Base-by-base conservation (phyloP, 2,888 invertebrate species). In the Prenolepis imparis region DNA sequence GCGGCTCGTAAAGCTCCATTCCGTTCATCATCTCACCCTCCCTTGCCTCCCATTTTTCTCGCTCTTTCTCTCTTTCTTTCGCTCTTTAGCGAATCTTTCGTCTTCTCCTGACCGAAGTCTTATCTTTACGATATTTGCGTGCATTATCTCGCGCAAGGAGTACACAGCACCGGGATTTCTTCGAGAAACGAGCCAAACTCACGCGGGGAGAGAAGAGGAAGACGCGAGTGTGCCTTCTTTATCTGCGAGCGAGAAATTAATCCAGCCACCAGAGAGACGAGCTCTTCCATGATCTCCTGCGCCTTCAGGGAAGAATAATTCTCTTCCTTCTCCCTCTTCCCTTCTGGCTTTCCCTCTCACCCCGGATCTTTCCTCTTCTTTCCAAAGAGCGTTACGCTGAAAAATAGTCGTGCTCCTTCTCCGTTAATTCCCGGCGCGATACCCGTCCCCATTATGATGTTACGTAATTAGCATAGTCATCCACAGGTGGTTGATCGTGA, bases 41-140 rank as follows among this genome's bases (percentile, higher is more conserved):
- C 66, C 11, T 39, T 12, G 44, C 32, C 36, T 55, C 48, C 39
- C 36, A 59, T 57, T 52, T 52, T 28, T 63, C 59, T 57, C 77
- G 18, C 61, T n/a, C 64, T 59, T 36, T 59, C 55, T 78, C 18
- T 82, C 41, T 44, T 6, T 64, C 32, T 57, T n/a, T 59, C 44
- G 48, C 63, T 75, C n/a, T 21, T 59, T 32, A n/a, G 66, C 52
- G 59, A 78, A 78, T 78, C 78, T 70, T 59, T 44, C 24, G 64
- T 68, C 83, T 82, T 64, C 84, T 77, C 70, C 52, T 64, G 61
- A 75, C 73, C 85, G 63, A 61, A 78, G 77, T 68, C 91, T 93
- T 94, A 94, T 94, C 94, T 94, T 94, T 94, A 94, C 90, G 94
- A 94, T 94, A 94, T 94, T 94, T 94, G 94, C 94, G 88, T 91